Conservation (phyloP, 2,797 vertebrate genomes). For the Rousettus madagascariensis region DNA sequence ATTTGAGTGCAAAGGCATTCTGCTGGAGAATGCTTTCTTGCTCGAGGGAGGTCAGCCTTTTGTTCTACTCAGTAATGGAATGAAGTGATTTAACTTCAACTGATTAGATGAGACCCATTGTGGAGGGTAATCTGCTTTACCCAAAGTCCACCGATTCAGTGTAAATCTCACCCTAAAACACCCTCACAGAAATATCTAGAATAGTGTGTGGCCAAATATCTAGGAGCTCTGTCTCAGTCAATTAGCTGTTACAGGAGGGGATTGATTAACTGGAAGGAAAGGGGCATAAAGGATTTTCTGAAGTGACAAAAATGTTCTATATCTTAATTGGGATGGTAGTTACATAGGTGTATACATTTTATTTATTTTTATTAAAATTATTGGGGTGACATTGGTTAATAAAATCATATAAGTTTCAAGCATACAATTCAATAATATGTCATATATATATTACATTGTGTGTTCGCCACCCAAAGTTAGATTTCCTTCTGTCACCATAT, state of each 20-base stretch:
- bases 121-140: neutral
- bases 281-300: neutral
- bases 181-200: neutral
- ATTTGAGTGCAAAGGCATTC: neutral
- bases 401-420: no score
- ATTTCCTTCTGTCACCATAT: no score
- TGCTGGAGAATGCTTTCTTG: neutral
- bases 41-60: neutral
- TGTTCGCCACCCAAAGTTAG: no score
- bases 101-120: neutral
- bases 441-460: no score
- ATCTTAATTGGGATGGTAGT: neutral
- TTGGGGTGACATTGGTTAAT: no score
- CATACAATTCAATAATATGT: no score
- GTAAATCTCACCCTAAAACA: neutral
- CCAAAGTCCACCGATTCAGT: neutral
- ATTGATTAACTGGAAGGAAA: neutral
- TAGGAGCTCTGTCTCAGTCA: neutral
- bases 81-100: neutral
- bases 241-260: neutral
- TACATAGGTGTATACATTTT: neutral
- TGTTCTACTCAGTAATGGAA: neutral
- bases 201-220: neutral
- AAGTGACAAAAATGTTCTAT: neutral
- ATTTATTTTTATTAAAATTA: no score